Evolutionary conservation across 2,113 vertebrate genomes (phyloP).

Genomic region (Ceyx melanurus): DNA sequence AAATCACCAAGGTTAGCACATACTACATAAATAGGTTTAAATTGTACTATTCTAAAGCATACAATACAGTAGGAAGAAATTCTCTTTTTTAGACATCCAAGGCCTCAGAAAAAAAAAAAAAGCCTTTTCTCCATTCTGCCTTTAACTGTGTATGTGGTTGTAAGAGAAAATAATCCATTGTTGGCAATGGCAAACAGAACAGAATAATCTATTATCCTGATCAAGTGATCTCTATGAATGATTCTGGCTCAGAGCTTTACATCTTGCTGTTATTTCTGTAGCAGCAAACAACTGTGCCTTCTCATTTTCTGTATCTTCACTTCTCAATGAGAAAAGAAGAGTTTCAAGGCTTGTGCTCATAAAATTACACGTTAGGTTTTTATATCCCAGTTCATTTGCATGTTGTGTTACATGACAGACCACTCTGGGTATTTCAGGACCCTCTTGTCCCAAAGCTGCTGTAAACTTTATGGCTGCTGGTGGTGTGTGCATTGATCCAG

Average conservation of each 20-base stretch:
- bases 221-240: neutral
- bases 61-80: neutral
- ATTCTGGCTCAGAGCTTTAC: neutral
- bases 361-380: neutral
- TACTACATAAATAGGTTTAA: neutral
- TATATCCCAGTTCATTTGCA: neutral
- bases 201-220: neutral
- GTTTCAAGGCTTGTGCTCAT: neutral
- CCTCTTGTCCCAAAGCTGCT: neutral
- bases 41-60: neutral
- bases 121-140: neutral
- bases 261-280: neutral
- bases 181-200: neutral
- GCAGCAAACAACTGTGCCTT: neutral
- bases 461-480: neutral
- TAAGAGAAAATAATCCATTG: neutral
- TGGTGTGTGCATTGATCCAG: neutral
- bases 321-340: neutral
- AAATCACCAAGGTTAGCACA: neutral
- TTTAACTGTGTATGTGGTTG: neutral
- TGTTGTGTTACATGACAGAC: slow-evolving; percentile 1
- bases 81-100: neutral
- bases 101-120: neutral
- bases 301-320: neutral
- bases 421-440: neutral